Evolutionary conservation across 2,888 invertebrate genomes (phyloP).

Genomic region (Leucozona laternaria): DNA sequence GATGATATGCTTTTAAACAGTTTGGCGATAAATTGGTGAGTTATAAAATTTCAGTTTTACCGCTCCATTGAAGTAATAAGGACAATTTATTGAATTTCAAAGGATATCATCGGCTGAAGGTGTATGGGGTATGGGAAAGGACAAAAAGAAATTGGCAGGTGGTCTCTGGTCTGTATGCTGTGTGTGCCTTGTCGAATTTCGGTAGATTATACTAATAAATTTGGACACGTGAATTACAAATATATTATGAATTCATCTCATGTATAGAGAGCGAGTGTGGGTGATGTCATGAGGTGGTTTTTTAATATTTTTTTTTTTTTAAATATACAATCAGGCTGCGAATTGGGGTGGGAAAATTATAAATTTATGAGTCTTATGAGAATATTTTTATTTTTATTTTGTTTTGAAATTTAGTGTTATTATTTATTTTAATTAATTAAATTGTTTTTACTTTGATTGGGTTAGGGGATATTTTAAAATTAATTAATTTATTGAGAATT

Average conservation of each 20-base stretch:
- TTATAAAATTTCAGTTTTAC: constrained; percentile 81
- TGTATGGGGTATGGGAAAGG: not conserved
- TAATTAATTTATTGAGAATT: too few relatives aligned
- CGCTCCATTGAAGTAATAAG: constrained; percentile 82
- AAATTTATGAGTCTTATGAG: not conserved
- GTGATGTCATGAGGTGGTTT: not conserved
- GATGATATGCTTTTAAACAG: constrained; percentile 70
- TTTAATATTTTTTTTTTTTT: not conserved
- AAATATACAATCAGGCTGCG: not conserved
- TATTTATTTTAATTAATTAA: too few relatives aligned
- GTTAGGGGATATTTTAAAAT: too few relatives aligned
- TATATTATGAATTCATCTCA: constrained; percentile 25
- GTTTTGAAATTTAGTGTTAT: too few relatives aligned
- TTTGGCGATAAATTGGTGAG: constrained; percentile 79
- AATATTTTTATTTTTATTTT: too few relatives aligned
- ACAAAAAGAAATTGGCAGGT: constrained; percentile 6
- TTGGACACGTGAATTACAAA: not conserved
- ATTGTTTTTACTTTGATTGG: too few relatives aligned
- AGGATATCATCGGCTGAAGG: constrained; percentile 6
- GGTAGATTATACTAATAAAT: constrained; percentile 18
- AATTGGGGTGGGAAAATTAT: not conserved
- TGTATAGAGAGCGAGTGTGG: not conserved
- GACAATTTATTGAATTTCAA: constrained; percentile 82
- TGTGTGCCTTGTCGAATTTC: not conserved
- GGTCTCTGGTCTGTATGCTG: not conserved